A percentile compares a stretch with the other conserved stretches of the same genome.
Conservation (phyloP, 2,113 vertebrate species). For the Galeopterus variegatus region DNA sequence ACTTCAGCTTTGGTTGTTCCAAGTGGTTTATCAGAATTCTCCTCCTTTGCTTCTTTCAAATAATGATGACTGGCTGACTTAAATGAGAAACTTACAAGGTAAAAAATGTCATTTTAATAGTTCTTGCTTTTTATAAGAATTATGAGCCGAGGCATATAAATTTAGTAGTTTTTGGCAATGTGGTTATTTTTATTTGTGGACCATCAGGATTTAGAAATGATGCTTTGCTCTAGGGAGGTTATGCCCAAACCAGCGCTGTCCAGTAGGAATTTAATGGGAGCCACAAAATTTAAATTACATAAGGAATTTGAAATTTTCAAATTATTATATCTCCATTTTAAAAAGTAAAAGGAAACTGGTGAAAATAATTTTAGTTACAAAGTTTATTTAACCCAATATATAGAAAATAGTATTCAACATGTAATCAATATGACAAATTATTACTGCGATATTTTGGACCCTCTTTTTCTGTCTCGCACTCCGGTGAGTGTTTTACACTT, state of each 20-base stretch:
- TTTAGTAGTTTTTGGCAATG: background rate
- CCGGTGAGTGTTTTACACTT: background rate
- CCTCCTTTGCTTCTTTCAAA: slow-evolving; percentile 33
- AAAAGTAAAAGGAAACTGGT: background rate
- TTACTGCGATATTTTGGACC: background rate
- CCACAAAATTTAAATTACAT: background rate
- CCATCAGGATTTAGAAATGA: background rate
- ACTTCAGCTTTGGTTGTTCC: background rate
- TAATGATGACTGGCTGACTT: background rate
- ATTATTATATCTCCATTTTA: background rate
- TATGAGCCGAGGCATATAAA: background rate
- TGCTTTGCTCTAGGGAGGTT: background rate
- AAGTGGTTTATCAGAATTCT: background rate
- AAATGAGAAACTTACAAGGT: slow-evolving; percentile 3
- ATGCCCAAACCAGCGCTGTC: background rate
- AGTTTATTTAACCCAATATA: background rate
- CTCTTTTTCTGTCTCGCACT: background rate
- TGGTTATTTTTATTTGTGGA: slow-evolving; percentile 19
- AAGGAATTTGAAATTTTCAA: background rate
- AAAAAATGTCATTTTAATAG: slow-evolving; percentile 8
- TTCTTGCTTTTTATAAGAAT: slow-evolving; percentile 38
- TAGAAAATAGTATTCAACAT: slow-evolving; percentile 7
- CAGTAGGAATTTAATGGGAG: background rate
- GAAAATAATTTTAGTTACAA: background rate
- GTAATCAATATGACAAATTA: background rate